A percentile compares a stretch with the other conserved stretches of the same genome.
phyloP scores from a whole-genome alignment of 2,113 vertebrate genomes.

The Cebus imitator region DNA sequence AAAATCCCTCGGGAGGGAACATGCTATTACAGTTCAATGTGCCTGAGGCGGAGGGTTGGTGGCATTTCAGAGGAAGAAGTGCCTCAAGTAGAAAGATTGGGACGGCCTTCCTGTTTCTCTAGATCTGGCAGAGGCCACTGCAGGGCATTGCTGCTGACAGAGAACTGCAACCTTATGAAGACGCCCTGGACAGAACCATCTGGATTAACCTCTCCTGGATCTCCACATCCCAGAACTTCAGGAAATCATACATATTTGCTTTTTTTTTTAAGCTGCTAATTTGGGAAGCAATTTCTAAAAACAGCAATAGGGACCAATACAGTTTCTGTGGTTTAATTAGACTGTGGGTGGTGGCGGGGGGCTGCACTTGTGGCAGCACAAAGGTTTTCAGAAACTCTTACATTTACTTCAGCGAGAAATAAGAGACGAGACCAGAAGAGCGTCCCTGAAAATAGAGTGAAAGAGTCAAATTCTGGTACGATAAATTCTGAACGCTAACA shows the following conservation, averaged over 20 bases:
- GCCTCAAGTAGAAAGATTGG: background rate
- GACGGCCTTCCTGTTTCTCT: background rate
- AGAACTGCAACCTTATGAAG: too few relatives aligned
- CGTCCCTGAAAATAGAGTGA: background rate
- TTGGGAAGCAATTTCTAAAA: background rate
- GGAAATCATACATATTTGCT: background rate
- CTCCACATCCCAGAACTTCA: background rate
- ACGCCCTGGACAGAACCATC: too few relatives aligned
- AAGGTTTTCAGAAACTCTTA: background rate
- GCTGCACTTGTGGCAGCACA: background rate
- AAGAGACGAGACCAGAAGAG: background rate
- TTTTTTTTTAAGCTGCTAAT: background rate
- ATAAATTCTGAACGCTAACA: background rate
- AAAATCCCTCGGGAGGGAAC: accelerated
- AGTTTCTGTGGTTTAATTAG: background rate
- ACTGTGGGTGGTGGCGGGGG: background rate
- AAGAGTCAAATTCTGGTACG: background rate
- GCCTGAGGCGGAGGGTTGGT: accelerated
- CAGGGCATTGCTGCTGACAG: background rate
- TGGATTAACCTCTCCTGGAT: too few relatives aligned
- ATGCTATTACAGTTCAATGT: accelerated
- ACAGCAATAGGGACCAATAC: background rate
- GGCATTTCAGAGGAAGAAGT: background rate
- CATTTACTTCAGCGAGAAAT: background rate
- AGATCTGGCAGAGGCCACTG: background rate